Base-by-base conservation (phyloP, 2,797 vertebrate genomes). In the Cossypha niveicapilla region DNA sequence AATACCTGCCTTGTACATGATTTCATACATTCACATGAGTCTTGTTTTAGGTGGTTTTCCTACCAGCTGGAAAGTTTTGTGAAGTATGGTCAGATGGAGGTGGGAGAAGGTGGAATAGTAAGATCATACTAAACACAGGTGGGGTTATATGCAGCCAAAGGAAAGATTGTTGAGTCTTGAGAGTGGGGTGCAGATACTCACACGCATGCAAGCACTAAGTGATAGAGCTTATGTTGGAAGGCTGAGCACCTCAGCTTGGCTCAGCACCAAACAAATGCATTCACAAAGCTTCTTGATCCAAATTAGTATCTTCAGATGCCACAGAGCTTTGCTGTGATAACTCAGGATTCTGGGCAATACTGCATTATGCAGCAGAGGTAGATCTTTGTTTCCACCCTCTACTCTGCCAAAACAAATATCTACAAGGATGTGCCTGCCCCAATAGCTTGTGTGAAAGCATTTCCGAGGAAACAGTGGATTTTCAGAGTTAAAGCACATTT, bases 381-480 rank as follows among this genome's bases (percentile, higher is more conserved):
- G 44, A 7, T 4, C 2, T 41, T n/a, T 61, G 3, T 21, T 68
- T 84, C 35, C 22, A 34, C 11, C 4, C 3, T 53, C 27, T 39
- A 11, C 10, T 32, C 16, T 13, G 12, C 6, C 51, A 25, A 66
- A 79, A 25, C 1, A 68, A 62, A 21, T 17, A 3, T 27, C 5
- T 13, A 5, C 2, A 15, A 13, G 7, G 3, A 27, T 1, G 9
- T 27, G 7, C 19, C 53, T 60, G n/a, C 4, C 13, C 3, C 15
- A 74, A 7, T 4, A 67, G 2, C 9, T 60, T 14, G 6, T 16
- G 37, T 39, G 53, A 74, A 90, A 56, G 11, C 5, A 45, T 41
- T 76, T 71, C 11, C 7, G 8, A 72, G 16, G 60, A 66, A 58
- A 71, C 7, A 44, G 34, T 24, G 23, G 11, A 6, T 17, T 88